These are phyloP conservation scores for Thereva nobilitata DNA, from an alignment of 2,888 invertebrate species.

Conservation along the genomic window DNA sequence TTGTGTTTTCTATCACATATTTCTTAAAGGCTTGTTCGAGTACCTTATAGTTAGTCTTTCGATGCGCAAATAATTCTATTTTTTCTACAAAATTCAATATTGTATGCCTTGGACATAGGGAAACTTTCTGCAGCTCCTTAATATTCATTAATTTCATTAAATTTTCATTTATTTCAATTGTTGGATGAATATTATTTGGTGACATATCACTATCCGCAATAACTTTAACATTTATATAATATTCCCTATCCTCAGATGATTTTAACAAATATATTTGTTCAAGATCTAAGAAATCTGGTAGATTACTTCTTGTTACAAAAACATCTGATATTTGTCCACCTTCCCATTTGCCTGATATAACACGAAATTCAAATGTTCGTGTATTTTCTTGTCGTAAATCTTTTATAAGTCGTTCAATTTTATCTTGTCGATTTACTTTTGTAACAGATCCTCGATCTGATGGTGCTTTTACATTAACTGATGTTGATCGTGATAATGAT, in stretches of 20 bases:
- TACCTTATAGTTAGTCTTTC: slow-evolving; percentile 55
- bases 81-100: slow-evolving; percentile 57
- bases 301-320: slow-evolving; percentile 52
- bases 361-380: slow-evolving; percentile 54
- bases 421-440: slow-evolving; percentile 50
- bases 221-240: slow-evolving; percentile 46
- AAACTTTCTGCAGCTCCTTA: slow-evolving; percentile 53
- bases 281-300: slow-evolving; percentile 55
- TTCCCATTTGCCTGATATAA: slow-evolving; percentile 53
- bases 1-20: slow-evolving; percentile 54
- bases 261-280: slow-evolving; percentile 52
- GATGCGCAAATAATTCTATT: slow-evolving; percentile 55
- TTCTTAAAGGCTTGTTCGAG: slow-evolving; percentile 57
- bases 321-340: slow-evolving; percentile 54
- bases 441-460: slow-evolving; percentile 44
- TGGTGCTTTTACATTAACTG: slow-evolving; percentile 45
- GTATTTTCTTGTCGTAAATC: slow-evolving; percentile 53
- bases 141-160: slow-evolving; percentile 54
- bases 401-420: slow-evolving; percentile 53
- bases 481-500: slow-evolving; percentile 49
- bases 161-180: slow-evolving; percentile 56
- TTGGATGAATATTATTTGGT: slow-evolving; percentile 53
- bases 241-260: slow-evolving; percentile 45
- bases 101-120: slow-evolving; percentile 52
- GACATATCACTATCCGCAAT: slow-evolving; percentile 47